Conservation (phyloP, 2,888 invertebrate species). For the Phytoseiulus persimilis region DNA sequence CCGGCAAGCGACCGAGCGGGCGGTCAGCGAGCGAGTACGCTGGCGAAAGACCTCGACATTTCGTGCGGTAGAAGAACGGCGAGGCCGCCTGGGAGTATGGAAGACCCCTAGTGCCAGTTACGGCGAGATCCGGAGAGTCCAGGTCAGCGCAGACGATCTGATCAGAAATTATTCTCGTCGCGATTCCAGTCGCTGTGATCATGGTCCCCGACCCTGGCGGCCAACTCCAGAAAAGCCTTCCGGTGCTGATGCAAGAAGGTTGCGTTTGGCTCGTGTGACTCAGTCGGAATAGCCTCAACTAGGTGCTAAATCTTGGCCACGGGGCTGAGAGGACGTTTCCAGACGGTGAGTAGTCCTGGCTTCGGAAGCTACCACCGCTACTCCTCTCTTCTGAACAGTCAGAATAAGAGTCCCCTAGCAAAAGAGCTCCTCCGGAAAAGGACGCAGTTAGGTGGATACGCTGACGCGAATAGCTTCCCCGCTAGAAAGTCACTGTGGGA, state of each 20-base stretch:
- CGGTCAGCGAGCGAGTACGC: not conserved
- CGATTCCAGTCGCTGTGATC: not conserved
- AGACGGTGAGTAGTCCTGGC: not conserved
- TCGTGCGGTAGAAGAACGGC: not conserved
- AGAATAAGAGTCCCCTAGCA: not conserved
- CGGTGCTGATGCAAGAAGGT: not conserved
- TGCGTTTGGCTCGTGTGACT: not conserved
- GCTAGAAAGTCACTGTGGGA: not conserved
- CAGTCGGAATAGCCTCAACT: not conserved
- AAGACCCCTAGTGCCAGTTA: not conserved
- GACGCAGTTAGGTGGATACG: not conserved
- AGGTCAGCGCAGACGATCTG: not conserved
- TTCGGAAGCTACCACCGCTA: not conserved
- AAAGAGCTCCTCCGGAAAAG: not conserved
- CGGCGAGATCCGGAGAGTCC: not conserved
- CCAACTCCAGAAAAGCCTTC: not conserved
- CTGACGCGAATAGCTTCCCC: not conserved
- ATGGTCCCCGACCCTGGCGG: not conserved
- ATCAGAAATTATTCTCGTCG: not conserved
- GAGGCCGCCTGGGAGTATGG: not conserved
- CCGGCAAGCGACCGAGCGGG: not conserved
- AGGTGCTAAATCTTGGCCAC: not conserved
- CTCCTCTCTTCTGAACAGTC: not conserved
- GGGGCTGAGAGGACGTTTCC: not conserved
- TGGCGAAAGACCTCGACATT: not conserved